Evolutionary conservation across 1,140 invertebrate species (phyloP).

Genomic region (Lethrus apterus): DNA sequence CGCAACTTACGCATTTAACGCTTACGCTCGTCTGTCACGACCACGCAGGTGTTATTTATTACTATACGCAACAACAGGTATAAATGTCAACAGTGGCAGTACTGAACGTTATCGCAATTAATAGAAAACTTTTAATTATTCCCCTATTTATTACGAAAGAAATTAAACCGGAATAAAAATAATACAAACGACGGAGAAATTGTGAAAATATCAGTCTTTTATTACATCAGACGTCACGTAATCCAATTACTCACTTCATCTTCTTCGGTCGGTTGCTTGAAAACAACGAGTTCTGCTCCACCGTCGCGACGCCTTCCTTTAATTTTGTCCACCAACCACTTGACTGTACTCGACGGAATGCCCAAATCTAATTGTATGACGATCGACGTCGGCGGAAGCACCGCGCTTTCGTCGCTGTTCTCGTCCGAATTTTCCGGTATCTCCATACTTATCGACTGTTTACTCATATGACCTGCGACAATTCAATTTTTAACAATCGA

Average conservation of each 20-base stretch:
- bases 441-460: constrained; percentile 25
- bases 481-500: neutral
- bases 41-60: no score
- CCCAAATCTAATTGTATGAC: constrained; percentile 46
- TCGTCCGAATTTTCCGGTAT: constrained; percentile 24
- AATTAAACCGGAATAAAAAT: no score
- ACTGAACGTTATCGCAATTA: no score
- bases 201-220: no score
- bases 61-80: no score
- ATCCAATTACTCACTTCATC: constrained; percentile 41
- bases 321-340: constrained; percentile 53
- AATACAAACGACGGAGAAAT: no score
- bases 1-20: no score
- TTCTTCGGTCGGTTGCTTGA: constrained; percentile 44
- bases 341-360: constrained; percentile 44
- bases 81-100: no score
- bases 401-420: constrained; percentile 23
- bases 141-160: no score
- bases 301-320: constrained; percentile 46
- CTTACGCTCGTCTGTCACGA: no score
- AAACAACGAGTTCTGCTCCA: constrained; percentile 52
- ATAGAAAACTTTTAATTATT: no score
- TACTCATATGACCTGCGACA: constrained; percentile 20
- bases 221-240: no score
- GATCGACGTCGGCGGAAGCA: constrained; percentile 48